phyloP scores from a whole-genome alignment of 2,888 invertebrate species.

The Liopterus haemorrhoidalis region DNA sequence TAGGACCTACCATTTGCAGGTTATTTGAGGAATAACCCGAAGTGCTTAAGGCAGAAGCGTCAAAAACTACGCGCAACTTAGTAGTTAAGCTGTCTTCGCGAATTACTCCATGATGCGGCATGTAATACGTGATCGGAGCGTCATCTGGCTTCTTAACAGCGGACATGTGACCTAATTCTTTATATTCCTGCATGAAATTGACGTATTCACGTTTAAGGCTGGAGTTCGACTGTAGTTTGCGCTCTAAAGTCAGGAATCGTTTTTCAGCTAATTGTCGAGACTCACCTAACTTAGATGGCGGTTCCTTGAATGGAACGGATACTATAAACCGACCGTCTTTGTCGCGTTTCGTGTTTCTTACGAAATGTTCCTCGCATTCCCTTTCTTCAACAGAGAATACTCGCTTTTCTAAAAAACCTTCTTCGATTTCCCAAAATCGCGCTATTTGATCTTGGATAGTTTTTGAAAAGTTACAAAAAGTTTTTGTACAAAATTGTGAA shows the following conservation, averaged over 20 bases:
- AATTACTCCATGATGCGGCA: conserved; percentile 34
- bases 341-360: conserved; percentile 3
- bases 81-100: conserved; percentile 31
- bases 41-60: conserved; percentile 25
- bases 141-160: background rate
- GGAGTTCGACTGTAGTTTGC: conserved; percentile 12
- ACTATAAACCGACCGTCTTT: conserved; percentile 5
- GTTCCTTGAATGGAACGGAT: conserved; percentile 5
- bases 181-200: conserved; percentile 23
- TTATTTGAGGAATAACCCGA: conserved; percentile 30
- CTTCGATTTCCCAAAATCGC: conserved; percentile 21
- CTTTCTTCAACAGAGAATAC: conserved; percentile 5
- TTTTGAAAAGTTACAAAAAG: conserved; percentile 7
- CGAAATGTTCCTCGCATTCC: conserved; percentile 14
- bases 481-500: background rate
- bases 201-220: conserved; percentile 11
- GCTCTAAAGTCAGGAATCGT: conserved; percentile 17
- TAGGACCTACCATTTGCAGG: conserved; percentile 25
- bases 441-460: conserved; percentile 9
- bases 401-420: conserved; percentile 3
- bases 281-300: conserved; percentile 17
- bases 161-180: conserved; percentile 7
- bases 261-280: conserved; percentile 16
- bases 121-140: conserved; percentile 17
- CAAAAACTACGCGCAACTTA: conserved; percentile 33